Conservation (phyloP, 2,113 vertebrate species). For the Lagopus leucura region DNA sequence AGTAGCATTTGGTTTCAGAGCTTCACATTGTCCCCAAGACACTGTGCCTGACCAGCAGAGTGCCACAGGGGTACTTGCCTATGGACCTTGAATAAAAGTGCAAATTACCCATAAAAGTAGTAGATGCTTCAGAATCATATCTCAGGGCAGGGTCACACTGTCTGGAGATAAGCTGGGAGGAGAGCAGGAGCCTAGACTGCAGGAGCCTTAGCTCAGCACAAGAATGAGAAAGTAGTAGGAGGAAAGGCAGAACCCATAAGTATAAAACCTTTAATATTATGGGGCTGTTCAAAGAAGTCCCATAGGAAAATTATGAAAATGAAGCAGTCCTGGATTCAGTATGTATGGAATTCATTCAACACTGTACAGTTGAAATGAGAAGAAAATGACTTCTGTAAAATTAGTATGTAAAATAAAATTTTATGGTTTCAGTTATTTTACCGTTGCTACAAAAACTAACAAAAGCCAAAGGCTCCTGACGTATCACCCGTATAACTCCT, state of each 20-base stretch:
- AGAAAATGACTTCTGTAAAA: constrained; percentile 8
- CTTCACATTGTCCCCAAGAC: background rate
- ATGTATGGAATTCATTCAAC: background rate
- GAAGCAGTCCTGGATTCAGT: background rate
- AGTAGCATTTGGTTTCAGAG: background rate
- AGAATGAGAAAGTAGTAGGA: background rate
- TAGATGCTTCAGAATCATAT: background rate
- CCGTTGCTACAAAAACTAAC: constrained; percentile 20
- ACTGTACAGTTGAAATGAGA: background rate
- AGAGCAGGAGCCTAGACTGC: background rate
- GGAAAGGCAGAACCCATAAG: background rate
- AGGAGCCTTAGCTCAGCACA: background rate
- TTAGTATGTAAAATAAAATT: background rate
- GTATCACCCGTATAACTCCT: background rate
- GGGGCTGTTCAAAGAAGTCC: background rate
- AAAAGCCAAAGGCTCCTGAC: constrained; percentile 30
- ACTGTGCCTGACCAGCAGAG: background rate
- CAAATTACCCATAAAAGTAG: background rate
- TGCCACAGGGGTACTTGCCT: background rate
- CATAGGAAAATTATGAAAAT: background rate
- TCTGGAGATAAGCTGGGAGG: background rate
- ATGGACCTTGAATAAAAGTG: background rate
- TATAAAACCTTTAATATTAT: background rate
- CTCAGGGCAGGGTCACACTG: background rate
- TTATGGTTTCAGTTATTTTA: background rate